Evolutionary conservation across 2,888 invertebrate species (phyloP), one percentile per base, ranked within the genome.

Genomic region (Ochlodes sylvanus): DNA sequence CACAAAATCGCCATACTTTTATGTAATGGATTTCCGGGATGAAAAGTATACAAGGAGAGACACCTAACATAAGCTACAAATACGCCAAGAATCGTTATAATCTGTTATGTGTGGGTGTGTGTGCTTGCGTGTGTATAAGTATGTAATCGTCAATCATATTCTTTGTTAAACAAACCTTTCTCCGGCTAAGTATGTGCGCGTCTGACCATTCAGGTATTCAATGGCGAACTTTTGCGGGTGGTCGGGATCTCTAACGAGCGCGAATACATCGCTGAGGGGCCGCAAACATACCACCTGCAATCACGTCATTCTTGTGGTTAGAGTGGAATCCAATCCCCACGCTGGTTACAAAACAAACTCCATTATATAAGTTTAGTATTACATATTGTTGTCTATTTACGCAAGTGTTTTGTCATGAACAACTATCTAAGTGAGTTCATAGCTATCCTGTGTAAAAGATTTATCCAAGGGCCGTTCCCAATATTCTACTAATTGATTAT

Each of bases 171-270:
- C 67, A 62, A 62, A 97, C 97, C 97, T 95, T 88, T 99, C 99
- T 32, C 98, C 98, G 14, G 99, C 97, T 62, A 96, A 95, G 85
- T 99, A 99, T 27, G 96, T 97, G 62, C 99, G 94, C 27, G 96
- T 95, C 78, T 97, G 96, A 38, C 99, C 99, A 87, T 97, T 98
- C 56, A 98, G 95, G 89, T 99, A 99, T 85, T 99, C 99, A 70
- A 99, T 96, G 67, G 95, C 95, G 86, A 99, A 99, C 78, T 97
- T 95, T 87, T 99, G 99, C 0, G 98, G 98, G 89, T 99, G 98
- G 65, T 96, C 96, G 65, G 97, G 96, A 85, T 98, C 97, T 61
- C 99, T 94, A 21, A 99, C 95, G 66, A 99, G 92, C 0, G 99
- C 98, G 88, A 98, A 99, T 41, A 99, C 96, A 88, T 98, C 97